Evolutionary conservation across 2,888 invertebrate species (phyloP), one percentile per base, ranked within the genome.

Genomic region (Aphodius sticticus): DNA sequence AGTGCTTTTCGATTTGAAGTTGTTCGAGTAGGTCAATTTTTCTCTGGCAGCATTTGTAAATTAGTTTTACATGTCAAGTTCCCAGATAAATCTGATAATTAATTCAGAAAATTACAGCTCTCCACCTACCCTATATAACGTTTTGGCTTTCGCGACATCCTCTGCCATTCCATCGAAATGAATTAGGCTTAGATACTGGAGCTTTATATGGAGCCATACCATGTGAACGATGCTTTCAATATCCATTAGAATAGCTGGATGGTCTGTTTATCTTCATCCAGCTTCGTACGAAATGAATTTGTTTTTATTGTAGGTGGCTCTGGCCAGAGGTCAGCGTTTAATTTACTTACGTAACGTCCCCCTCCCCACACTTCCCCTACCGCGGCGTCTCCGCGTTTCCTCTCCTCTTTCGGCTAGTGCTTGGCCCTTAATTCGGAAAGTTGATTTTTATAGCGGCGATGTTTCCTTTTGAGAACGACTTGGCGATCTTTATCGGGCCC

Each of bases 361-460:
- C 72, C 26, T 38, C 38, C 69, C 37, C 72, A 69, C 74, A 77
- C 35, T 76, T 76, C 72, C 71, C 72, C 70, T 53, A 38, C 26
- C 76, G 26, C 26, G 76, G 69, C 79, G 79, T 69, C 77, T 16
- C 72, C 75, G 76, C 69, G 53, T 5, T 53, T 53, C 53, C 53
- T 53, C 53, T 53, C 53, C 53, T 53, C 53, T 53, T 53, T 53
- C 53, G 53, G 9, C 53, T 53, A 53, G 53, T 53, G 53, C 9
- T 5, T 1, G 53, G 53, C 53, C 76, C 76, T 78, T 78, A 78
- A 78, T 78, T 76, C 78, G 78, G 74, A 79, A 79, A 81, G 81
- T 81, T 81, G 81, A 81, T 81, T 81, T 81, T 81, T 81, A 81
- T 81, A 78, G 77, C 75, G 77, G 79, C 69, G 77, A 78, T 70